Base-by-base conservation (phyloP, 2,888 invertebrate species). In the Hyles lineata region DNA sequence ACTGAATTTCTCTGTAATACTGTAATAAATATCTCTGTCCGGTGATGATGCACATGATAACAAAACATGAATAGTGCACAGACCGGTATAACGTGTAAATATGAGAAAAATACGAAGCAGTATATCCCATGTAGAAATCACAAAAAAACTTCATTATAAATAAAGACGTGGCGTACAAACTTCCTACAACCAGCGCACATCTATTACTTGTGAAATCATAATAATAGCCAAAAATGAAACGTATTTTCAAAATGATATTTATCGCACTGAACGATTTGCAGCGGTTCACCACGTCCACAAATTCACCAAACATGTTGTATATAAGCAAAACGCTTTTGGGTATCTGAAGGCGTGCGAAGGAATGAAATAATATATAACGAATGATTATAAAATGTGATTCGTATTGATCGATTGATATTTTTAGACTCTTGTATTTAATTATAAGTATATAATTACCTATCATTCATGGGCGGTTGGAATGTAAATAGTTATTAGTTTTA, bases 21-120 rank as follows among this genome's bases (percentile, higher is more conserved):
- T 21, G n/a, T 19, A 63, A 63, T 15, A 35, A n/a, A 63, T 63
- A 63, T 35, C 35, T 63, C 8, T 63, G 63, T 21, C 63, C 63
- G 21, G n/a, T 63, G 4, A 63, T 35, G 7, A 63, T 2, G 35
- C 63, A 63, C 7, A 7, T 21, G 1, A 63, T 2, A 29, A 63
- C 8, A 19, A n/a, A 35, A 4, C 7, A 0, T 11, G 9, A 5
- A 11, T 35, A 35, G 11, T 63, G 35, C 21, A 21, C 1, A 21
- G 21, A 58, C 9, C 19, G 9, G 7, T 8, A 15, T 2, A 52
- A 52, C n/a, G 8, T 6, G 21, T 58, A 19, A 8, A 21, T n/a
- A 21, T 17, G 1, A 17, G 52, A 8, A n/a, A 58, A 58, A 21
- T 4, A 9, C 19, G 9, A n/a, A n/a, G 2, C 21, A 9, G 6